These are phyloP conservation scores for Diadophis punctatus DNA, from an alignment of 2,113 vertebrate genomes.

Conservation along the genomic window DNA sequence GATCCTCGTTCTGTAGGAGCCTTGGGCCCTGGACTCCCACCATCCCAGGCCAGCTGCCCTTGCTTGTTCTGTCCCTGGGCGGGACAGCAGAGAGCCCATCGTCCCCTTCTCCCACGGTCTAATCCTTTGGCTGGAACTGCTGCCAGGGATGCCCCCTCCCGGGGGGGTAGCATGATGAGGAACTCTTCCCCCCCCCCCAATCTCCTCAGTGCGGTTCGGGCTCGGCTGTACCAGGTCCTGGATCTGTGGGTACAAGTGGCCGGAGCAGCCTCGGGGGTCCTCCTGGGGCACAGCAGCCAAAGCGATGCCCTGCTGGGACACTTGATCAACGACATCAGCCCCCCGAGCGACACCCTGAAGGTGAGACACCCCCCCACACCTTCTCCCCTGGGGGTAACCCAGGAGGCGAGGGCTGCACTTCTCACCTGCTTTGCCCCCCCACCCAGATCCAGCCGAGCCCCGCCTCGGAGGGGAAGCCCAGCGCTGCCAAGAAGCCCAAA, in stretches of 20 bases:
- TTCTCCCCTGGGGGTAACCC: not conserved
- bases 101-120: conserved; percentile 38
- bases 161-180: not conserved
- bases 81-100: not conserved
- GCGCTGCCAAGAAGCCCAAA: conserved; percentile 65
- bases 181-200: conserved; percentile 24
- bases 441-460: conserved; percentile 39
- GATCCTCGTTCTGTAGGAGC: not conserved
- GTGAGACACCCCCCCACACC: conserved; percentile 52
- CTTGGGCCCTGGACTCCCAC: not conserved
- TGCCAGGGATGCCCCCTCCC: too few species aligned
- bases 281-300: conserved; percentile 75
- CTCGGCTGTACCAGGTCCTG: conserved; percentile 73
- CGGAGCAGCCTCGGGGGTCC: conserved; percentile 72
- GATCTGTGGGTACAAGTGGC: conserved; percentile 81
- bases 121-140: not conserved
- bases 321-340: conserved; percentile 79
- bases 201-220: conserved; percentile 71
- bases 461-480: conserved; percentile 51
- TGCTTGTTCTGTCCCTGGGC: not conserved
- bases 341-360: conserved; percentile 76
- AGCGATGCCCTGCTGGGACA: conserved; percentile 77
- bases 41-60: not conserved
- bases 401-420: not conserved
- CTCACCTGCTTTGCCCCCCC: not conserved